phyloP scores from a whole-genome alignment of 2,113 vertebrate species.

The Heteronetta atricapilla region DNA sequence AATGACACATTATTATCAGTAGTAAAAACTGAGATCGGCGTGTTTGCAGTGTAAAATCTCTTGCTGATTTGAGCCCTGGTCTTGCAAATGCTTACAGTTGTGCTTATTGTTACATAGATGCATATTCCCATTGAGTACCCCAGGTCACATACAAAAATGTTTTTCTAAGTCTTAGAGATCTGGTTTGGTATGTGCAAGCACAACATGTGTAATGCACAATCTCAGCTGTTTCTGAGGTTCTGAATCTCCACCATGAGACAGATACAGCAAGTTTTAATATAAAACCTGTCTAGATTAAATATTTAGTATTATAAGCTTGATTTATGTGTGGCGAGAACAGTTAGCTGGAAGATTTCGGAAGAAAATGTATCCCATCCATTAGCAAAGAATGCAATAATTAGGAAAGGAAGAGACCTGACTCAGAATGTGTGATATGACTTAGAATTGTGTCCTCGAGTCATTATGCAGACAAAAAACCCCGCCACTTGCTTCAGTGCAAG shows the following conservation, averaged over 20 bases:
- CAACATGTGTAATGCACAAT: neutral
- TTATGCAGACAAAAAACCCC: conserved; percentile 47
- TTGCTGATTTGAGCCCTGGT: neutral
- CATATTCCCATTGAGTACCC: neutral
- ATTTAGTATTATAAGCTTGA: conserved; percentile 16
- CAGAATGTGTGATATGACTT: neutral
- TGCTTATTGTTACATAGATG: neutral
- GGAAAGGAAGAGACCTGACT: conserved; percentile 23
- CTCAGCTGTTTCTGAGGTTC: neutral
- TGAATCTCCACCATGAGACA: neutral
- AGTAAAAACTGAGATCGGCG: neutral
- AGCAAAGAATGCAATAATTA: conserved; percentile 55
- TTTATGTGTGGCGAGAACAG: conserved; percentile 13
- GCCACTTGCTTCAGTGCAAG: conserved; percentile 30
- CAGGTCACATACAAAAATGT: neutral
- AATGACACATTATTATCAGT: neutral
- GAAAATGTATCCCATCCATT: conserved; percentile 34
- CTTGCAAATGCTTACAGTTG: neutral
- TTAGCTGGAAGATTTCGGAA: conserved; percentile 7
- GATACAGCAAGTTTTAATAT: neutral
- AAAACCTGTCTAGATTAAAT: neutral
- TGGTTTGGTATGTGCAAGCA: conserved; percentile 7
- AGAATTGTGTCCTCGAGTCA: conserved; percentile 46
- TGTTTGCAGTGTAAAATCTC: neutral
- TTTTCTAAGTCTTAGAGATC: conserved; percentile 3